phyloP scores from a whole-genome alignment of 64 coral and sea anemone species.

The Stichodactyla mertensii region DNA sequence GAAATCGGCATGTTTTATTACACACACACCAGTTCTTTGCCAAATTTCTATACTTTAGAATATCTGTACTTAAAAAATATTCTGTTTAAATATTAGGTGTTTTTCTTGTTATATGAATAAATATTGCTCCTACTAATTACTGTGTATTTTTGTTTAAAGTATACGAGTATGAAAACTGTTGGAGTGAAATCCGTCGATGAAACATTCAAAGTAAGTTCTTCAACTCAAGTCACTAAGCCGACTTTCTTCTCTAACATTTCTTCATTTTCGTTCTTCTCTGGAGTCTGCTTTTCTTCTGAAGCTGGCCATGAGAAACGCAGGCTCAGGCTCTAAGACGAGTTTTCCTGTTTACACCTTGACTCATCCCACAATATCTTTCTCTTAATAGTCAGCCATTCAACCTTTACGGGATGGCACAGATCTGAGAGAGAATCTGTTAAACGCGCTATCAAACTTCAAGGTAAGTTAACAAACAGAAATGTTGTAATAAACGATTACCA shows the following conservation, averaged over 20 bases:
- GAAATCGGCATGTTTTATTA: too few species aligned
- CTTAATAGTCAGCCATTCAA: conserved; percentile 75
- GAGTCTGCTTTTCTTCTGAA: too few species aligned
- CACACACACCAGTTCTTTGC: not conserved
- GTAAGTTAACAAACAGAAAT: conserved; percentile 29
- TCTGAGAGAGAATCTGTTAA: conserved; percentile 90
- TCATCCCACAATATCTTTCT: not conserved
- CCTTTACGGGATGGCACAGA: conserved; percentile 91
- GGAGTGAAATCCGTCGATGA: conserved; percentile 90
- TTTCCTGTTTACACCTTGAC: not conserved
- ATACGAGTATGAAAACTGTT: conserved; percentile 93
- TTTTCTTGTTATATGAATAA: not conserved
- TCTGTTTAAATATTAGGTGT: not conserved
- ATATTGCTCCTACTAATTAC: not conserved
- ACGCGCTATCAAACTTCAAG: conserved; percentile 80
- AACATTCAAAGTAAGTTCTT: conserved; percentile 84
- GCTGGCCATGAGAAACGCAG: too few species aligned
- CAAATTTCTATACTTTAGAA: too few species aligned
- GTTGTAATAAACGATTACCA: not conserved
- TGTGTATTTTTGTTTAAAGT: conserved; percentile 42
- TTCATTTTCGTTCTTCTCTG: too few species aligned
- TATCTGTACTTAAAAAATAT: too few species aligned
- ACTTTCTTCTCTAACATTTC: too few species aligned
- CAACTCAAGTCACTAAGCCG: not conserved
- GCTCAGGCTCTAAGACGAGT: too few species aligned